A percentile compares a stretch with the other conserved stretches of the same genome.
These are phyloP conservation scores for Morone saxatilis DNA, from an alignment of 2,113 vertebrate genomes.

Conservation along the genomic window DNA sequence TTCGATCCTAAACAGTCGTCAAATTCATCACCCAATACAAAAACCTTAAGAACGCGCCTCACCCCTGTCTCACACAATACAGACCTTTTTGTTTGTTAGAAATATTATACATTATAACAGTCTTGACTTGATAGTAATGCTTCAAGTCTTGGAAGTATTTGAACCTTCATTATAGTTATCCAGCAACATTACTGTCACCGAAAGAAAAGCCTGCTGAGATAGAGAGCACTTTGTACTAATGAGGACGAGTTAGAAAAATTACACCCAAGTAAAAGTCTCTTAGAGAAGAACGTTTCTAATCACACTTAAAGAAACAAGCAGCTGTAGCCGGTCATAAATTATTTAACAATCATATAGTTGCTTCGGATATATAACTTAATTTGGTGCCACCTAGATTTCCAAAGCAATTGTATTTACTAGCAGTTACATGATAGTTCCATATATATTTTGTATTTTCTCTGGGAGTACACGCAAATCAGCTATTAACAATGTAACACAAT, in stretches of 20 bases:
- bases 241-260: neutral
- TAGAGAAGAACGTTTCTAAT: neutral
- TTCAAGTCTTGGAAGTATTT: neutral
- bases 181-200: slow-evolving; percentile 2
- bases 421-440: neutral
- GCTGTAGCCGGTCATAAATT: neutral
- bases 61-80: neutral
- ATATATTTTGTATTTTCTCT: neutral
- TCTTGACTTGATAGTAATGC: neutral
- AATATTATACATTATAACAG: slow-evolving; percentile 40
- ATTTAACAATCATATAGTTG: neutral
- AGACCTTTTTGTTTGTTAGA: slow-evolving; percentile 7
- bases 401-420: neutral
- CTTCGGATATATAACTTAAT: neutral
- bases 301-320: slow-evolving; percentile 3
- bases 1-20: neutral
- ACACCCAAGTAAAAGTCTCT: slow-evolving; percentile 12
- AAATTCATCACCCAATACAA: slow-evolving; percentile 21
- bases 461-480: neutral
- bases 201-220: neutral
- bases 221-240: neutral
- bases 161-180: slow-evolving; percentile 8
- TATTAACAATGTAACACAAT: slow-evolving; percentile 4
- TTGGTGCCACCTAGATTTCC: neutral
- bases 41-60: slow-evolving; percentile 3